Base-by-base conservation (phyloP, 2,888 invertebrate species). In the Pseudolycoriella hygida region DNA sequence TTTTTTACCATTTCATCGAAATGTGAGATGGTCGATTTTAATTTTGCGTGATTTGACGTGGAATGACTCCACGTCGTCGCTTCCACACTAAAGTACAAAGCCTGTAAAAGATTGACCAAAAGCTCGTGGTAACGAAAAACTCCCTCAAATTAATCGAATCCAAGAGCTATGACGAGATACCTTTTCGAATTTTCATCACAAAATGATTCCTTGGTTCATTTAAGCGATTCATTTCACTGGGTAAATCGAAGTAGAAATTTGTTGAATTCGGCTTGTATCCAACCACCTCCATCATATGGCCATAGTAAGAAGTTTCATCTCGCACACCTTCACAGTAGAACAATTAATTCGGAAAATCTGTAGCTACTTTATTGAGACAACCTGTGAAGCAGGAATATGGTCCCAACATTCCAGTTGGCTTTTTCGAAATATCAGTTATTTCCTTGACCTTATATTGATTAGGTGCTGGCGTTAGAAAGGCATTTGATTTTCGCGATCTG, bases 371-470 rank as follows among this genome's bases (percentile, higher is more conserved):
- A 10, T 14, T 5, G 11, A 34, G 11, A 34, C 12, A 14, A 34
- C 34, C 34, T 4, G 34, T 34, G 11, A 34, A 34, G 15, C 34
- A 34, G 15, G 34, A 12, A 34, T 34, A 34, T 12, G 47, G 45
- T 25, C 48, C 47, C 17, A 39, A 37, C n/a, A 18, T 31, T 14
- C 46, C 44, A 2, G 40, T 44, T 38, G 37, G 38, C 32, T 43
- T 47, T 6, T 44, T 10, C 6, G 42, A 17, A 30, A 47, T 47
- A 19, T 44, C 41, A 14, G 40, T 30, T 8, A 25, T 25, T 5
- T 37, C 43, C 40, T 47, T 46, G 14, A 44, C 25, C 14, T 34
- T 38, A 25, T 49, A 49, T 25, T 43, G 42, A 38, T 49, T 49
- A 6, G 49, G 47, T 39, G 49, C 34, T 12, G 34, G 34, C n/a